phyloP scores from a whole-genome alignment of 2,113 vertebrate species.

The Brachyistius frenatus region DNA sequence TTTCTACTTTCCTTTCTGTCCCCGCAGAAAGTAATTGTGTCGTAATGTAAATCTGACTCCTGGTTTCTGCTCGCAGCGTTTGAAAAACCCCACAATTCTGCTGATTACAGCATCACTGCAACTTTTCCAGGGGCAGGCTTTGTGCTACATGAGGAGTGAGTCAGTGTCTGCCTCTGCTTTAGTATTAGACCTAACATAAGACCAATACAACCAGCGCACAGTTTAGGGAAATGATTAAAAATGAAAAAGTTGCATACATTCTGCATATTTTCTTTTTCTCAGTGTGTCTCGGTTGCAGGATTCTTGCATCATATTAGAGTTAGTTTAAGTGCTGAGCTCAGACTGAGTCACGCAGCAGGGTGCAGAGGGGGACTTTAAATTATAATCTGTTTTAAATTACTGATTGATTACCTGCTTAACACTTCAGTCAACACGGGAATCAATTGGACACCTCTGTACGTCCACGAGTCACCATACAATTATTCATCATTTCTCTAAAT shows the following conservation, averaged over 20 bases:
- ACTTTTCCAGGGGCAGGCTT: constrained; percentile 25
- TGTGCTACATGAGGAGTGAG: constrained; percentile 33
- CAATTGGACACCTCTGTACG: background rate
- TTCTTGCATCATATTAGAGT: constrained; percentile 60
- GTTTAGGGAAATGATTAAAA: constrained; percentile 49
- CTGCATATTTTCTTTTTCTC: constrained; percentile 39
- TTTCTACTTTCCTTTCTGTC: background rate
- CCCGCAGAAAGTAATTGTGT: constrained; percentile 35
- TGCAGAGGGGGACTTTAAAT: constrained; percentile 45
- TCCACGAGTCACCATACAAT: constrained; percentile 4
- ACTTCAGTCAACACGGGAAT: constrained; percentile 14
- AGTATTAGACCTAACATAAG: background rate
- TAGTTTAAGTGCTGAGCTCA: constrained; percentile 58
- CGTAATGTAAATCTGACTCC: constrained; percentile 41
- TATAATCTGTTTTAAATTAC: constrained; percentile 43
- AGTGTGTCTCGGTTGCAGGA: constrained; percentile 43
- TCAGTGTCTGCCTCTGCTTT: constrained; percentile 28
- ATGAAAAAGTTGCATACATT: constrained; percentile 15
- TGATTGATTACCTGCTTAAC: constrained; percentile 39
- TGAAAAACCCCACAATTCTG: constrained; percentile 33
- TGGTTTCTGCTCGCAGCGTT: constrained; percentile 13
- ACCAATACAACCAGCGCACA: background rate
- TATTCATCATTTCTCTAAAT: background rate
- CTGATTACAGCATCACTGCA: constrained; percentile 50
- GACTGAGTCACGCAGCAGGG: constrained; percentile 30